These are phyloP conservation scores for Chondrilla cf. caribensis DNA, from an alignment of 37 sponge, comb jelly and placozoan genomes.

Conservation along the genomic window DNA sequence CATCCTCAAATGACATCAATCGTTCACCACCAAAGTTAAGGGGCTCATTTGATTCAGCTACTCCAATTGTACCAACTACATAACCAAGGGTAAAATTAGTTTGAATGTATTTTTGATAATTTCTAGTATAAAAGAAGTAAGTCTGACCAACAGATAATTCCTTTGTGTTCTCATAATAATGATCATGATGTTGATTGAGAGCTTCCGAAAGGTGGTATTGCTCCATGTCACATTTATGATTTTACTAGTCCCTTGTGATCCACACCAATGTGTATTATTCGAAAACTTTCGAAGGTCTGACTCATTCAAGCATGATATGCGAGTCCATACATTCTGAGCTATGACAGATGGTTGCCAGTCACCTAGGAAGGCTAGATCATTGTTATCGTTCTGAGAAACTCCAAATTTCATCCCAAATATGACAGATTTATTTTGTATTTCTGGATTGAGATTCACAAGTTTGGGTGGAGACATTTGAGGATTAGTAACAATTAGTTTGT, in stretches of 20 bases:
- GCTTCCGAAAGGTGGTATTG: too few relatives aligned
- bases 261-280: too few relatives aligned
- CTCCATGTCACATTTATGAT: too few relatives aligned
- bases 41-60: not conserved
- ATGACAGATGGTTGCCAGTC: constrained; percentile 2
- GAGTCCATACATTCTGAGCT: not conserved
- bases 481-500: not conserved
- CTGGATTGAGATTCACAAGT: not conserved
- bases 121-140: too few relatives aligned
- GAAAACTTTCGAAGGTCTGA: too few relatives aligned
- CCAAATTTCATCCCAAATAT: not conserved
- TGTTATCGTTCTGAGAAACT: not conserved
- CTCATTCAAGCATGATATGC: too few relatives aligned
- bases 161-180: too few relatives aligned
- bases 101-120: too few relatives aligned
- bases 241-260: too few relatives aligned
- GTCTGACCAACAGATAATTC: too few relatives aligned
- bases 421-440: not conserved
- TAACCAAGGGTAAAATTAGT: constrained; percentile 3
- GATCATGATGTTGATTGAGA: too few relatives aligned
- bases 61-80: constrained; percentile 29
- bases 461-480: not conserved
- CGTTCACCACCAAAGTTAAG: not conserved
- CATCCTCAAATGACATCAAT: constrained; percentile 13
- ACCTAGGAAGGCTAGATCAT: constrained; percentile 2